A percentile compares a stretch with the other conserved stretches of the same genome.
phyloP scores from a whole-genome alignment of 2,888 invertebrate genomes.

The Pristionchus japonicus region DNA sequence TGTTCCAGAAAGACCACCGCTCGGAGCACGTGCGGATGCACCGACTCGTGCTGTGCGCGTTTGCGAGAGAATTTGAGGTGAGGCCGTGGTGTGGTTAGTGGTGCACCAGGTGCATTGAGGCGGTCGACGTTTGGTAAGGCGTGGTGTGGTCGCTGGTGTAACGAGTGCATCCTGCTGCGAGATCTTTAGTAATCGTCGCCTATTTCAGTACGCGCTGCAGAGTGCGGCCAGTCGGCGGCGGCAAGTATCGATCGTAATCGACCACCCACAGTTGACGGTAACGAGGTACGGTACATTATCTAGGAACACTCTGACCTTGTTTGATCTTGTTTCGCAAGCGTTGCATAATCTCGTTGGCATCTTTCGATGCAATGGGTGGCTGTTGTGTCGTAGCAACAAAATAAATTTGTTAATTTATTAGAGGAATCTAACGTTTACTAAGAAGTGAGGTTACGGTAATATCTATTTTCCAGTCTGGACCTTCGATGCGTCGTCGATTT shows the following conservation, averaged over 20 bases:
- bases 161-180: background rate
- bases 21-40: constrained; percentile 49
- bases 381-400: too few relatives aligned
- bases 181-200: constrained; percentile 18
- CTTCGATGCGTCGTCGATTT: constrained; percentile 56
- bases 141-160: background rate
- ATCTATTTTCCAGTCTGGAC: constrained; percentile 47
- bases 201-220: background rate
- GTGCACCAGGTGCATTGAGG: too few relatives aligned
- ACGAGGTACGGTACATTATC: too few relatives aligned
- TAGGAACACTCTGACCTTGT: too few relatives aligned
- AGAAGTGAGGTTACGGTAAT: background rate
- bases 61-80: constrained; percentile 51
- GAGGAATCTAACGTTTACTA: too few relatives aligned
- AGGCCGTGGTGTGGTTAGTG: too few relatives aligned
- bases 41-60: constrained; percentile 55
- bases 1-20: constrained; percentile 42
- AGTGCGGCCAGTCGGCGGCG: background rate
- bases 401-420: background rate
- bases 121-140: too few relatives aligned
- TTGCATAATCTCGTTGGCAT: too few relatives aligned
- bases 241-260: constrained; percentile 34
- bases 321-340: too few relatives aligned
- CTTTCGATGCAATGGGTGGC: too few relatives aligned
- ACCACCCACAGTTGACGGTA: background rate